Evolutionary conservation across 1,140 invertebrate species (phyloP), one percentile per base, ranked within the genome.

Genomic region (Hestina assimilis): DNA sequence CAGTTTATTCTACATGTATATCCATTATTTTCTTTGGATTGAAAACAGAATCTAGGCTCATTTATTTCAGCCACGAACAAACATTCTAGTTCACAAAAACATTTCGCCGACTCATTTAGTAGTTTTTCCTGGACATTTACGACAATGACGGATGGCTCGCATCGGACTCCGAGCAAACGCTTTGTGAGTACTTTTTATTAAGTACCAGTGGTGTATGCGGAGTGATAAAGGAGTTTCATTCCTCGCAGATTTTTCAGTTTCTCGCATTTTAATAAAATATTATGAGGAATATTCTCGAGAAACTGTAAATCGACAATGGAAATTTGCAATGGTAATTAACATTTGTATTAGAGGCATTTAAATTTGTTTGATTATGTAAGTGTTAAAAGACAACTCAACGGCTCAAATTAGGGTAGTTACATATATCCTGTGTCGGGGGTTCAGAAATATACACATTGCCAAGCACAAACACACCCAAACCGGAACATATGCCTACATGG

Each of bases 71-170:
- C 31, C 46, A 23, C 31, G 9, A 33, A 31, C 28, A 50, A 15
- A 50, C 12, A 46, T 17, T 12, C 43, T 11, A 17, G 12, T 15
- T 41, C 26, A 38, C 31, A 47, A 56, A 56, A 56, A 56, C 54
- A 38, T 40, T 20, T 21, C 35, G 35, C 45, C 15, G 31, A 26
- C 42, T 56, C 53, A 56, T 56, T 56, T 26, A 56, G 14, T 47
- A 47, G 54, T 56, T 56, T 56, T 56, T 56, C 31, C 33, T 40
- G 41, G 45, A 47, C 47, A 33, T 14, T 24, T 21, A 14, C 19
- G 47, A 51, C 47, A 51, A 51, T 26, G 47, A 51, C 33, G 47
- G 47, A 51, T 51, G 47, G 15, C 33, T 19, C 15, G 12, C 33
- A 38, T 38, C 15, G 33, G 33, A 38, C 19, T 31, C 43, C 26